Evolutionary conservation across 2,888 invertebrate genomes (phyloP).

Genomic region (Anoplius nigerrimus): DNA sequence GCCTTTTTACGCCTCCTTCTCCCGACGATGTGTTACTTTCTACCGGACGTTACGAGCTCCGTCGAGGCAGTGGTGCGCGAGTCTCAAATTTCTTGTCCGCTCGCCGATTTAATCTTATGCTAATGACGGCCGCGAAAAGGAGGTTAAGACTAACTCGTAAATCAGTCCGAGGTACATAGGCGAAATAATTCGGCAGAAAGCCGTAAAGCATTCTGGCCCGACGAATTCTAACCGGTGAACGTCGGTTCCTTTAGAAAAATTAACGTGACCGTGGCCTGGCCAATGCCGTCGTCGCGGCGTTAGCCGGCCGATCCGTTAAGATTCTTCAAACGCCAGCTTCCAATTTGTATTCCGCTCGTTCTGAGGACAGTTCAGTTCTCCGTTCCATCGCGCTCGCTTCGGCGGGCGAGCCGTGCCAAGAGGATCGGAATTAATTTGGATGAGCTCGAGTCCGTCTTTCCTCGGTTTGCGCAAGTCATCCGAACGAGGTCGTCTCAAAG

Average conservation of each 20-base stretch:
- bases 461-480: conserved; percentile 6
- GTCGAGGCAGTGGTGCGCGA: not conserved
- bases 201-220: no score
- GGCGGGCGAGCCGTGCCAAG: conserved; percentile 3
- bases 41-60: conserved; percentile 42
- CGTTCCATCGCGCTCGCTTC: conserved; percentile 2
- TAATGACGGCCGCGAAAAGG: no score
- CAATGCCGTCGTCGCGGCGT: no score
- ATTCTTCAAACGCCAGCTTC: not conserved
- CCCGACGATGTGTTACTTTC: conserved; percentile 39
- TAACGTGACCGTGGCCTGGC: no score
- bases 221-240: no score
- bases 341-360: conserved; percentile 32
- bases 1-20: conserved; percentile 26
- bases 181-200: no score
- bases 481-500: not conserved
- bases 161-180: no score
- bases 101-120: not conserved
- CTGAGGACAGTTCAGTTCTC: not conserved
- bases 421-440: conserved; percentile 13
- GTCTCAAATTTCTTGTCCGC: not conserved
- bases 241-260: no score
- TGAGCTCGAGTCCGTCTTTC: conserved; percentile 4
- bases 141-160: no score
- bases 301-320: not conserved